Base-by-base conservation (phyloP, 2,888 invertebrate species). In the Microdon myrmicae region DNA sequence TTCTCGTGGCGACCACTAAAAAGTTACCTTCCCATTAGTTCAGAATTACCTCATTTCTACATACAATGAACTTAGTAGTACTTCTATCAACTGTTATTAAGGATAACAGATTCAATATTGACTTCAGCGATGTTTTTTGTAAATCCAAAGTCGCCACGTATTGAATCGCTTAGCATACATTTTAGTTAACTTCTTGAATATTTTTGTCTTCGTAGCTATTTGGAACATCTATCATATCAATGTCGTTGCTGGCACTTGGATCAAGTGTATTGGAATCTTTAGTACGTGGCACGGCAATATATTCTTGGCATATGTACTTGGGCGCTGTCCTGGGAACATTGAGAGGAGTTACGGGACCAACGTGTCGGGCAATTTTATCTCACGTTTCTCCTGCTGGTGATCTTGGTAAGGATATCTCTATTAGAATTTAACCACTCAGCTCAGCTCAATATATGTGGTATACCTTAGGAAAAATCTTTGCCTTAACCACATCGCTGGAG, bases 401-500 rank as follows among this genome's bases (percentile, higher is more conserved):
- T 73, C 75, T 80, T 32, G 87, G 79, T 77, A 70, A 70, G 71
- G 2, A 17, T n/a, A n/a, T n/a, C n/a, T n/a, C n/a, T n/a, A n/a
- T n/a, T n/a, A 4, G n/a, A 7, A 4, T 17, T 35, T 38, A 26
- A 25, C 6, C 10, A 12, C n/a, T n/a, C 14, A 8, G 12, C 12
- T 19, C 3, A 16, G 3, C 10, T 6, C 12, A 7, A 12, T 28
- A 20, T n/a, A 12, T 6, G 5, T 6, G 10, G 4, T 7, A 4
- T 4, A 25, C 8, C 68, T 12, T 14, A 78, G 78, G 87, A 3
- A 87, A 88, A 80, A 83, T 89, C 9, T 90, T 88, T 71, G 85
- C 90, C 0, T 75, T 90, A 45, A 84, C 87, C 67, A 84, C 87
- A 3, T 84, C 86, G 0, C 73, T 88, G 45, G 90, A 90, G 78